Base-by-base conservation (phyloP, 1,140 invertebrate species). In the Limonius californicus region DNA sequence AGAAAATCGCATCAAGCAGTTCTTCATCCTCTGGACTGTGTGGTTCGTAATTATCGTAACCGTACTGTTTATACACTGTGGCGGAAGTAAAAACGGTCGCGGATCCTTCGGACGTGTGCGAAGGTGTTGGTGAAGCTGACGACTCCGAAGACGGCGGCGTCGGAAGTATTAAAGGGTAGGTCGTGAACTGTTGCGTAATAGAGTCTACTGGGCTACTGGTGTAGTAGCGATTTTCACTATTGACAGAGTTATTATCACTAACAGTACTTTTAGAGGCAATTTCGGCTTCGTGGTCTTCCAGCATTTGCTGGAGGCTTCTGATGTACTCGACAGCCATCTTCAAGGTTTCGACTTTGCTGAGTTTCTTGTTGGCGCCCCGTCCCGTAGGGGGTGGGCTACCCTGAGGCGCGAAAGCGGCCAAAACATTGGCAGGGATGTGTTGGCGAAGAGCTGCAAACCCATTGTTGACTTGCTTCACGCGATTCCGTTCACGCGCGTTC, bases 271-370 rank as follows among this genome's bases (percentile, higher is more conserved):
- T 62, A 6, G 58, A 76, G 0, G 76, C 74, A 6, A 79, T 72
- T 20, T 80, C 82, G 66, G 76, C 77, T 63, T 87, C 85, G 71
- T 85, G 81, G 55, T 90, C 88, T 39, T 90, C 90, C 18, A 97
- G 78, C 54, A 97, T 80, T 63, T 88, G 83, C 74, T 97, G 89
- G 19, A 98, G 80, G 65, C 90, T 88, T 60, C 89, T 83, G 65
- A 98, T 98, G 75, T 98, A 98, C 74, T 97, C 93, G 0, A 97
- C 94, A 1, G 96, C 96, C 73, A 95, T 85, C 61, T 90, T 82
- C 16, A 98, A 79, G 0, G 95, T 98, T 73, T 98, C 95, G 18
- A 97, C 95, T 83, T 98, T 98, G 74, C 90, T 94, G 14, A 97
- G 82, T 74, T 97, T 95, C 73, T 96, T 94, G 62, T 82, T 84